A percentile compares a stretch with the other conserved stretches of the same genome.
phyloP scores from a whole-genome alignment of 2,888 invertebrate genomes.

The Thymelicus lineola region DNA sequence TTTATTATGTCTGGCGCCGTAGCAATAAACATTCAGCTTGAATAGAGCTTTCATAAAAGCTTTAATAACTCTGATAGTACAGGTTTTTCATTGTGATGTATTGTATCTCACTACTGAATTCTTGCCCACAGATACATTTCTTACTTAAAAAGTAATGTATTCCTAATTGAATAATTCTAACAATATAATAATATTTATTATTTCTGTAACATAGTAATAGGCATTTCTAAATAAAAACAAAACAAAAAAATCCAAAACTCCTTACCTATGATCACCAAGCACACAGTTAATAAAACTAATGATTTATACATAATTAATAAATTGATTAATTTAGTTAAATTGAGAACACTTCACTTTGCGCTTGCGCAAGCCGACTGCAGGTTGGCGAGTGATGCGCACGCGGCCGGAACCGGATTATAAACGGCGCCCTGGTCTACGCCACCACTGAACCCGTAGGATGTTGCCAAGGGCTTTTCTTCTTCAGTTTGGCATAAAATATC shows the following conservation, averaged over 20 bases:
- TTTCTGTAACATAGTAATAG: too few species aligned
- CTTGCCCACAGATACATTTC: too few species aligned
- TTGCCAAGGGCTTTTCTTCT: slow-evolving; percentile 21
- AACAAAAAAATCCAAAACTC: not conserved
- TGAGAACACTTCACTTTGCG: slow-evolving; percentile 48
- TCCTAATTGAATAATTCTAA: too few species aligned
- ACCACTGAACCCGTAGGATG: slow-evolving; percentile 25
- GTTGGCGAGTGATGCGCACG: slow-evolving; percentile 71
- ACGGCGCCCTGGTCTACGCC: slow-evolving; percentile 45
- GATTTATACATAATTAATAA: slow-evolving; percentile 67
- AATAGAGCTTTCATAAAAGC: not conserved
- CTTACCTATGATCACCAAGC: slow-evolving; percentile 69
- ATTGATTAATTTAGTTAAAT: slow-evolving; percentile 26
- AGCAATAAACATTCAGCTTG: not conserved
- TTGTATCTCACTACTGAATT: too few species aligned
- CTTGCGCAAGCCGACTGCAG: slow-evolving; percentile 62
- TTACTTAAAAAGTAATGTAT: too few species aligned
- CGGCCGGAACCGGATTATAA: slow-evolving; percentile 74
- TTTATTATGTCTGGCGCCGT: too few species aligned
- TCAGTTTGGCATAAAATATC: slow-evolving; percentile 14
- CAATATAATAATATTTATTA: too few species aligned
- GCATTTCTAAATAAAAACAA: not conserved
- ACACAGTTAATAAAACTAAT: slow-evolving; percentile 66
- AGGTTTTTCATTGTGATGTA: not conserved
- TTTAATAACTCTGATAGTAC: not conserved